A percentile compares a stretch with the other conserved stretches of the same genome.
phyloP scores from a whole-genome alignment of 2,113 vertebrate genomes.

The Microcebus tavaratra region DNA sequence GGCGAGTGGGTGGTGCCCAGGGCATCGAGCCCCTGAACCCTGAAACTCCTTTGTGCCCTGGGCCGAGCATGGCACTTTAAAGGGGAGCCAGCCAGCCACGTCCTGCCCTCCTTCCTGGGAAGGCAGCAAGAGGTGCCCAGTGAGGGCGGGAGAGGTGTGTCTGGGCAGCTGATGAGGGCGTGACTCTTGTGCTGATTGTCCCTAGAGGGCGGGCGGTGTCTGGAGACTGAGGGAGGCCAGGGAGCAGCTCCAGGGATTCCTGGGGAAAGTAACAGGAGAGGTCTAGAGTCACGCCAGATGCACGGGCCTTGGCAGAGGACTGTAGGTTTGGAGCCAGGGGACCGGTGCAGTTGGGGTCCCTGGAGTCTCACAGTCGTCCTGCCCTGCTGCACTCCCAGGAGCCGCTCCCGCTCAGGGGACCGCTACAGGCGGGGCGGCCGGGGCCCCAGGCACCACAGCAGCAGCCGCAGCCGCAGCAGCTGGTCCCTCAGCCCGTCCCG shows the following conservation, averaged over 20 bases:
- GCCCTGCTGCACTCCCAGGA: conserved; percentile 72
- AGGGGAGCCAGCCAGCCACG: not conserved
- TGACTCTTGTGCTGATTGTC: rapidly evolving
- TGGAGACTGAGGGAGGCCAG: not conserved
- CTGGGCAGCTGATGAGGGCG: rapidly evolving
- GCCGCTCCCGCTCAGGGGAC: conserved; percentile 89
- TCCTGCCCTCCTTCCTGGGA: not conserved
- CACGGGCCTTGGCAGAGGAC: rapidly evolving
- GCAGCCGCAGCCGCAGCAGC: conserved; percentile 88
- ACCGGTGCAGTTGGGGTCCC: rapidly evolving
- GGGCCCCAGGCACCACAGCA: conserved; percentile 83
- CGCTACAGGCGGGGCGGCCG: conserved; percentile 85
- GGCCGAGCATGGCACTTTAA: not conserved
- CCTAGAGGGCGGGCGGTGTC: not conserved
- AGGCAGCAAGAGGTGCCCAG: not conserved
- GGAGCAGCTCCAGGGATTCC: not conserved
- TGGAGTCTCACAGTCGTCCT: not conserved
- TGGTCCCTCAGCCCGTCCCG: conserved; percentile 85
- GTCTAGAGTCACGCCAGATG: rapidly evolving
- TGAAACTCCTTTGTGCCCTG: not conserved
- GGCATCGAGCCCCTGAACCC: not conserved
- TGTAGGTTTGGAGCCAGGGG: rapidly evolving
- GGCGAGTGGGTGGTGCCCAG: not conserved
- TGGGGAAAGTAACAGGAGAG: not conserved
- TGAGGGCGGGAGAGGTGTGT: no score